Conservation (phyloP, 2,113 vertebrate genomes). For the Atractosteus spatula region DNA sequence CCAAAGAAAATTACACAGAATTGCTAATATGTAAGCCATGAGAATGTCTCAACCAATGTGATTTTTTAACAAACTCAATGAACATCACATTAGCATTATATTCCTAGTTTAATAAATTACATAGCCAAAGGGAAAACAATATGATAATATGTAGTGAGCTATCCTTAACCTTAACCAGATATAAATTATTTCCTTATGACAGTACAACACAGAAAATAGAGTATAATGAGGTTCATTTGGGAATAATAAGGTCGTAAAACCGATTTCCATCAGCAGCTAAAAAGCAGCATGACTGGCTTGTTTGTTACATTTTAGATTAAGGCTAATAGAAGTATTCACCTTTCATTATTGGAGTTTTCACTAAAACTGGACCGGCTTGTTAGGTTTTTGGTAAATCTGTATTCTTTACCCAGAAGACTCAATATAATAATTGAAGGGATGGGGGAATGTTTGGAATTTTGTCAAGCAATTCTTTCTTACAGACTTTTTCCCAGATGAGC, state of each 20-base stretch:
- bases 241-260: slow-evolving; percentile 27
- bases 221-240: slow-evolving; percentile 4
- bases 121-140: slow-evolving; percentile 16
- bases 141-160: slow-evolving; percentile 17
- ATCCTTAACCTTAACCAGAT: slow-evolving; percentile 16
- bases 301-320: slow-evolving; percentile 5
- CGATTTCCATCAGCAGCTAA: slow-evolving; percentile 17
- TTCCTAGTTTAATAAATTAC: slow-evolving; percentile 27
- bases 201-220: slow-evolving; percentile 1
- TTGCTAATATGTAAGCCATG: background rate
- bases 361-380: slow-evolving; percentile 8
- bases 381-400: background rate
- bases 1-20: background rate
- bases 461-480: slow-evolving; percentile 4
- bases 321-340: slow-evolving; percentile 18
- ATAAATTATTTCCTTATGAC: slow-evolving; percentile 24
- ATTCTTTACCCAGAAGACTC: background rate
- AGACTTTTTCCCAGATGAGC: slow-evolving; percentile 23
- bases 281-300: background rate
- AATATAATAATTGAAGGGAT: slow-evolving; percentile 1
- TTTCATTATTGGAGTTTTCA: slow-evolving; percentile 26
- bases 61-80: background rate
- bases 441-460: background rate
- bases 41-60: background rate
- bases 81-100: slow-evolving; percentile 21